A percentile compares a stretch with the other conserved stretches of the same genome.
Conservation (phyloP, 2,797 vertebrate genomes). For the Dendrocincla tyrannina region DNA sequence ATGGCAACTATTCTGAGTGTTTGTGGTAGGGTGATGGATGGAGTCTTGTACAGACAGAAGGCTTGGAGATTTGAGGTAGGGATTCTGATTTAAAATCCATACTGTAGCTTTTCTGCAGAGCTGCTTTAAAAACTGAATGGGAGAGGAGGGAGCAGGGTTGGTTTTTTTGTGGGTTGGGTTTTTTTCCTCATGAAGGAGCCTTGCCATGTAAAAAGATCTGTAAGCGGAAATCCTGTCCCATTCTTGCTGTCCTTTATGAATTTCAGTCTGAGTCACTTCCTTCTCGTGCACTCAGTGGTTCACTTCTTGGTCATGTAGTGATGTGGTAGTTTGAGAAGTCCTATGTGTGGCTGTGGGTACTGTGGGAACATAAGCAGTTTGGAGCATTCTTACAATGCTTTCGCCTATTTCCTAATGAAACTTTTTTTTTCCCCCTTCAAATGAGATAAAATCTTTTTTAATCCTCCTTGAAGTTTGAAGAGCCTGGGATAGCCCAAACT, state of each 20-base stretch:
- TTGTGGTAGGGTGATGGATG: neutral
- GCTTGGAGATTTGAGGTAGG: neutral
- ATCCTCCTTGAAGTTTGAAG: neutral
- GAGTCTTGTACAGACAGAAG: neutral
- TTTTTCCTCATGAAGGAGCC: neutral
- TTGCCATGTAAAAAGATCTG: constrained; percentile 34
- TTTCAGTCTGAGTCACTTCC: constrained; percentile 68
- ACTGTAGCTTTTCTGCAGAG: neutral
- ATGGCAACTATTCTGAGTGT: neutral
- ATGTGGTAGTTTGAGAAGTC: neutral
- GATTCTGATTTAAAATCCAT: neutral
- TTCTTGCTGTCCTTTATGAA: constrained; percentile 59
- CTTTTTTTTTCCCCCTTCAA: no score
- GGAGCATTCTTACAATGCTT: neutral
- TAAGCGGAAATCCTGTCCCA: constrained; percentile 63
- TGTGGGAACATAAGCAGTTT: constrained; percentile 2
- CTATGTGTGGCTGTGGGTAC: neutral
- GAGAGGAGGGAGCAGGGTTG: neutral
- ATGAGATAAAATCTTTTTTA: neutral
- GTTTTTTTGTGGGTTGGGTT: neutral
- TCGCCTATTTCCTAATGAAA: neutral
- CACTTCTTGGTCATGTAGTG: constrained; percentile 16
- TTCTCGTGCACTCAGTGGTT: constrained; percentile 33
- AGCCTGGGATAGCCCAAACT: neutral
- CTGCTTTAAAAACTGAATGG: neutral